Percentiles rank a stretch among this genome's conserved stretches.
phyloP scores from a whole-genome alignment of 2,113 vertebrate genomes.

The Delphinus delphis region DNA sequence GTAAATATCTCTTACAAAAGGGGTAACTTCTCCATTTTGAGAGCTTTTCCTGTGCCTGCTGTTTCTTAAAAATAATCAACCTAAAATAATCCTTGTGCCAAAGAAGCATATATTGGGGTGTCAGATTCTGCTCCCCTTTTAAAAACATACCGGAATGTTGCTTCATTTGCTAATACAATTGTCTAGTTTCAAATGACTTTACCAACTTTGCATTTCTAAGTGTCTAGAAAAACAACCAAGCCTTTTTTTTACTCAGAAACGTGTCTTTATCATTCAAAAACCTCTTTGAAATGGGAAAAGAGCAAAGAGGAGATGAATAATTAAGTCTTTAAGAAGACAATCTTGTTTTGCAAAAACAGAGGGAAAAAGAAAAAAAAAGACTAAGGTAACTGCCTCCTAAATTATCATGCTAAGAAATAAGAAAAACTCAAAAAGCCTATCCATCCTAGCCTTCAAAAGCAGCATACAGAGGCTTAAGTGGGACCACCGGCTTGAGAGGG shows the following conservation, averaged over 20 bases:
- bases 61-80: background rate
- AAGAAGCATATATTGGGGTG: background rate
- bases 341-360: background rate
- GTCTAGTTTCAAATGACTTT: background rate
- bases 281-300: background rate
- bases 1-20: background rate
- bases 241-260: background rate
- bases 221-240: background rate
- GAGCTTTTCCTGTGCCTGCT: background rate
- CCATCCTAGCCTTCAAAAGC: background rate
- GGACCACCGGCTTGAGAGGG: accelerated
- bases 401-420: background rate
- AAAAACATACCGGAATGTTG: background rate
- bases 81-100: background rate
- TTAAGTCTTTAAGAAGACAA: background rate
- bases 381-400: background rate
- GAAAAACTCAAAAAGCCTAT: background rate
- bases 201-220: background rate
- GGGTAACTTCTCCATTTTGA: background rate
- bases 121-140: background rate
- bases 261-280: background rate
- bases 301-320: background rate
- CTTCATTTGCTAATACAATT: background rate
- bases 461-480: background rate
- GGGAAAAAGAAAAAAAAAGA: background rate